Evolutionary conservation across 2,888 invertebrate genomes (phyloP).

Genomic region (Ethmia dodecea): DNA sequence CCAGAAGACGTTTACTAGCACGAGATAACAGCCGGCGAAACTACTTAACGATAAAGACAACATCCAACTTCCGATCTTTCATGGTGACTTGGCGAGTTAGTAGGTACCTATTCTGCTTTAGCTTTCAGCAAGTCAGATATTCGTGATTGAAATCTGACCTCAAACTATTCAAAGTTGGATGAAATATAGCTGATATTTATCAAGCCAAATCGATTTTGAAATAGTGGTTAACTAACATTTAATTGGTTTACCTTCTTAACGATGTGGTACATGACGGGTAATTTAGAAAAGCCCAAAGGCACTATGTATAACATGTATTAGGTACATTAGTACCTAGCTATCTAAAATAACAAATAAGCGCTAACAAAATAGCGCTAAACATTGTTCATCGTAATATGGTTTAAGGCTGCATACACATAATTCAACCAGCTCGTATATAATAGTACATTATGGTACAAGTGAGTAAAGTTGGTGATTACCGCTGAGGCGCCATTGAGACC

Average conservation of each 20-base stretch:
- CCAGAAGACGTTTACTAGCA: slow-evolving; percentile 6
- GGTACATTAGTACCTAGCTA: too few species aligned
- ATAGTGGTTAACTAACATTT: slow-evolving; percentile 1
- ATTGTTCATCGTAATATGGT: too few species aligned
- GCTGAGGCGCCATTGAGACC: too few species aligned
- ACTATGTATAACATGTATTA: too few species aligned
- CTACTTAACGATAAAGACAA: slow-evolving; percentile 13
- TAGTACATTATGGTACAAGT: too few species aligned
- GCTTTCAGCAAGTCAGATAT: too few species aligned
- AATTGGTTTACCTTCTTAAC: background rate
- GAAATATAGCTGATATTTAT: slow-evolving; percentile 9
- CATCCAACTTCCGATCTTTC: slow-evolving; percentile 16
- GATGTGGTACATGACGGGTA: background rate
- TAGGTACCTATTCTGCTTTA: slow-evolving; percentile 1
- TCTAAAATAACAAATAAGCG: too few species aligned
- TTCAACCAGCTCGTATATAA: too few species aligned
- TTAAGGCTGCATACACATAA: too few species aligned
- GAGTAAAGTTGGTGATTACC: too few species aligned
- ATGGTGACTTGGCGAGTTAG: slow-evolving; percentile 8
- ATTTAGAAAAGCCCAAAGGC: slow-evolving; percentile 5
- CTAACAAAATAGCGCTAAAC: too few species aligned
- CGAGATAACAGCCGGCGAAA: slow-evolving; percentile 14
- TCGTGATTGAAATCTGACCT: slow-evolving; percentile 25
- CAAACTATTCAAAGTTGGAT: slow-evolving; percentile 7
- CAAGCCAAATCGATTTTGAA: slow-evolving; percentile 3